These are phyloP conservation scores for Gnathonemus echidnorhynchus DNA, from an alignment of 2,113 vertebrate genomes.

Conservation along the genomic window DNA sequence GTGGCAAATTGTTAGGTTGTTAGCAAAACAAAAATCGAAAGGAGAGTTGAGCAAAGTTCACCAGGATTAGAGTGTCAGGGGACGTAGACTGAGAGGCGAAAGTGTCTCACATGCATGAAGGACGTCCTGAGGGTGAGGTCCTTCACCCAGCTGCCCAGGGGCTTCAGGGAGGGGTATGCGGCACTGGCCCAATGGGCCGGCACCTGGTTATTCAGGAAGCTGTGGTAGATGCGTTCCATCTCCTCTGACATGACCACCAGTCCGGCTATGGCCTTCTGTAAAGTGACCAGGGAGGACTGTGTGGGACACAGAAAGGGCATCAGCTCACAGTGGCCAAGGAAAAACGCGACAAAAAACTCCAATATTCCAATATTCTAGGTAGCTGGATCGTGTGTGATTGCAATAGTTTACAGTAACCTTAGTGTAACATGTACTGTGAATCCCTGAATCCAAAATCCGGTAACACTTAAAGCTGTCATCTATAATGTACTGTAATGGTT, in stretches of 20 bases:
- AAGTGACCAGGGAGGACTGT: constrained; percentile 58
- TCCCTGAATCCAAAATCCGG: background rate
- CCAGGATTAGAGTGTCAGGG: background rate
- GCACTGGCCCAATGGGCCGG: constrained; percentile 54
- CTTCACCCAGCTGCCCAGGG: constrained; percentile 63
- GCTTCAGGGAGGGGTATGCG: constrained; percentile 68
- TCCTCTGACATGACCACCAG: constrained; percentile 74
- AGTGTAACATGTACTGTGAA: background rate
- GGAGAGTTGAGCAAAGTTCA: background rate
- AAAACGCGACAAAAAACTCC: background rate
- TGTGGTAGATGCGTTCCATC: constrained; percentile 69
- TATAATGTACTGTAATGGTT: background rate
- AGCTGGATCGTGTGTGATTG: background rate
- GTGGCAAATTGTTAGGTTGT: background rate
- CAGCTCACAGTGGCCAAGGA: background rate
- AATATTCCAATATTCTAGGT: background rate
- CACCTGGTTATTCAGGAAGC: constrained; percentile 71
- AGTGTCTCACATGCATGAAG: constrained; percentile 64
- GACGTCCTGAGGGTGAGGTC: constrained; percentile 62
- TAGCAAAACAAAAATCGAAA: background rate
- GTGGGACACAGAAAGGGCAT: constrained; percentile 8
- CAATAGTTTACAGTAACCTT: background rate
- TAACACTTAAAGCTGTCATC: background rate
- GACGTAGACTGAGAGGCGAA: background rate
- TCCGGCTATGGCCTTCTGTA: constrained; percentile 67